A percentile compares a stretch with the other conserved stretches of the same genome.
Conservation (phyloP, 2,113 vertebrate genomes). For the Perca flavescens region DNA sequence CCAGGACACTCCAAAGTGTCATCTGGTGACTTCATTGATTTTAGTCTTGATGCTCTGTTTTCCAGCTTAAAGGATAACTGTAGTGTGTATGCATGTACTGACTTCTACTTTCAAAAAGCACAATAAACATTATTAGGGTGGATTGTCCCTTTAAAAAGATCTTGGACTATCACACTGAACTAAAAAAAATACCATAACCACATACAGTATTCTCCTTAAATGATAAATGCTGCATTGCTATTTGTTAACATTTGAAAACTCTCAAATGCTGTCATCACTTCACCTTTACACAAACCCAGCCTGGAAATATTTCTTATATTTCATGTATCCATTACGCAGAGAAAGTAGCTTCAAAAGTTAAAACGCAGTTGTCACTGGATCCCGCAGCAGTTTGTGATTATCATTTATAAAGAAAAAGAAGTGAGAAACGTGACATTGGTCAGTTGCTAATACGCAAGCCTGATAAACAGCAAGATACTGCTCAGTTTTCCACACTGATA, state of each 20-base stretch:
- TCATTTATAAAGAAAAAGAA: background rate
- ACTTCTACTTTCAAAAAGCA: background rate
- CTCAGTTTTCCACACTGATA: too few species aligned
- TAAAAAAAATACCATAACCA: background rate
- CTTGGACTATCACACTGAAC: too few species aligned
- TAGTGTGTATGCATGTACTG: background rate
- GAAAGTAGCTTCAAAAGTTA: background rate
- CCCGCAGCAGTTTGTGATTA: background rate
- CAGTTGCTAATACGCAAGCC: background rate
- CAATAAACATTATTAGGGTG: background rate
- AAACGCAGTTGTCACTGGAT: conserved; percentile 2
- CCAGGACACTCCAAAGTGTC: background rate
- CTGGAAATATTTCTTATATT: background rate
- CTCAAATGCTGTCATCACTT: too few species aligned
- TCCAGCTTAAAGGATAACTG: background rate
- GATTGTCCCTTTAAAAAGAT: background rate
- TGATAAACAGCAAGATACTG: background rate
- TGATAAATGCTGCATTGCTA: too few species aligned
- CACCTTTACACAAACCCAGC: background rate
- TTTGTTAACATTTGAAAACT: too few species aligned
- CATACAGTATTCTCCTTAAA: background rate
- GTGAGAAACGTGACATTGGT: background rate
- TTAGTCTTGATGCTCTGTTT: background rate
- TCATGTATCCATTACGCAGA: background rate
- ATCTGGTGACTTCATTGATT: background rate